Evolutionary conservation across 2,888 invertebrate species (phyloP), one percentile per base, ranked within the genome.

Genomic region (Allolobophora icterica): DNA sequence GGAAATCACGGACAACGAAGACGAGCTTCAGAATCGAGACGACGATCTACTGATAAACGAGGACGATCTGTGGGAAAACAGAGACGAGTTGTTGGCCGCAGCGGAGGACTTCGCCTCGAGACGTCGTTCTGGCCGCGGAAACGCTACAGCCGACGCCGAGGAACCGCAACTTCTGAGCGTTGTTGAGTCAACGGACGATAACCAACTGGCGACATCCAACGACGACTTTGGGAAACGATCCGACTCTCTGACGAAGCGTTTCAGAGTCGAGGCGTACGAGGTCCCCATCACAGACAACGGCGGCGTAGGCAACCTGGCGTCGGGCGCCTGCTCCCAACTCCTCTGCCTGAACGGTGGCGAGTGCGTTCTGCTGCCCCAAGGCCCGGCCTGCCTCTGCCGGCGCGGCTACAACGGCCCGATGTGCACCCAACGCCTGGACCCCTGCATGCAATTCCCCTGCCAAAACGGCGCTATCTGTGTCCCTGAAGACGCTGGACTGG

Each of bases 341-440:
- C 84, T 83, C 15, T 90, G 90, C 35, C 71, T 84, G 5, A 90
- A 90, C 71, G 90, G 42, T 0, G 90, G 90, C 35, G 35, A 35
- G 21, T 90, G 90, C 42, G 52, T 84, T 15, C 1, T 34, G 21
- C 21, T 35, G 0, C 35, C 21, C 5, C 34, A 87, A 1, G 87
- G 87, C 87, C 34, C 35, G 35, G 87, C 6, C 87, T 87, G 87
- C 35, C 87, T 87, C 87, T 87, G 87, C 35, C 87, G 35, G 5
- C 33, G 87, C 35, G 87, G 87, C 0, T 87, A 13, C 87, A 87
- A 6, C 34, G 87, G 87, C 0, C 17, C 6, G 87, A 30, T 34
- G 38, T 87, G 87, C 35, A 15, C 6, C 21, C 34, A 87, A 17
- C 35, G 6, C 8, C 0, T 8, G 0, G 87, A 87, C 35, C 35